Evolutionary conservation across 2,797 vertebrate species (phyloP), one percentile per base, ranked within the genome.

Genomic region (Pampus argenteus): DNA sequence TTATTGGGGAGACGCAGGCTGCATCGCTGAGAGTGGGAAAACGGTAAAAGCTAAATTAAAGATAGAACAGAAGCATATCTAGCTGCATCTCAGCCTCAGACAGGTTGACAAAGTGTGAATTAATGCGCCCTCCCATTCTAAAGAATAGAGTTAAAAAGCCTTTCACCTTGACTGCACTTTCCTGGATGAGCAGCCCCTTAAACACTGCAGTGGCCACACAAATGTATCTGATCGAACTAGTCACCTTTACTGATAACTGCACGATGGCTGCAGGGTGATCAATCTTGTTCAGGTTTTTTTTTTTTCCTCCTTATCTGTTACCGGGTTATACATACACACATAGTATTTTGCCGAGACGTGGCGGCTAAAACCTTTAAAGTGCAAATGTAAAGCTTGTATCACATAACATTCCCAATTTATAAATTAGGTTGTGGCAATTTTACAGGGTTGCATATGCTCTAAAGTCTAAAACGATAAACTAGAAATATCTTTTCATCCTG

Each of bases 151-250:
- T 40, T 26, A 20, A 58, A 78, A 45, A 42, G 28, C 20, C 31
- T 48, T 44, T 42, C 38, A 34, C 6, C 14, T 1, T 1, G 11
- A 9, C 20, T 25, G 42, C 61, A 26, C 40, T 61, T 45, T 48
- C 6, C 29, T 49, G 34, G 34, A 18, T 54, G 23, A 60, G 22
- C 20, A 13, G 29, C 52, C 8, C 4, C 9, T 18, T 4, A 36
- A 62, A 56, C 14, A 25, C 66, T 54, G 18, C 14, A 5, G 15
- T 13, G 54, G 17, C 22, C 45, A 58, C 13, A 63, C 7, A 34
- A 26, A 65, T 34, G 45, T n/a, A 68, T 60, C 59, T 50, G 59
- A 47, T 52, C 38, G 18, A 31, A 74, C 8, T 1, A 2, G 23
- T 28, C 20, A 28, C 51, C n/a, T 25, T 44, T 4, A 10, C 57